Evolutionary conservation across 2,113 vertebrate species (phyloP).

Genomic region (Stegastes partitus): DNA sequence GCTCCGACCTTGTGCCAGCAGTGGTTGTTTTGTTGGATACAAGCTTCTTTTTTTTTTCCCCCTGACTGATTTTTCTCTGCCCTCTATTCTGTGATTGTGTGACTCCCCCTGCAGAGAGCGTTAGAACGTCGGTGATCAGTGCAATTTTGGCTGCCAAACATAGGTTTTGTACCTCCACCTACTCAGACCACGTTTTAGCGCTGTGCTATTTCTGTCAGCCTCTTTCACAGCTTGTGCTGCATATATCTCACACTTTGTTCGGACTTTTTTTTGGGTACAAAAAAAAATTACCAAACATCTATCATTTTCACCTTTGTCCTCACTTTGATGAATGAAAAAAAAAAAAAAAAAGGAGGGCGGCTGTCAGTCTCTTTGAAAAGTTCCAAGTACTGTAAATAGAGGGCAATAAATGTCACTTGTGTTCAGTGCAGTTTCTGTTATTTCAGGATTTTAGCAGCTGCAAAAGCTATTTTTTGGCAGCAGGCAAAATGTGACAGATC

Average conservation of each 20-base stretch:
- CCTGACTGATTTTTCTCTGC: neutral
- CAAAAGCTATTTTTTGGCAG: neutral
- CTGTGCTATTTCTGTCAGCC: slow-evolving; percentile 12
- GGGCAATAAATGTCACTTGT: slow-evolving; percentile 3
- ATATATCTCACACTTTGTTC: neutral
- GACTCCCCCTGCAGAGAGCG: slow-evolving; percentile 27
- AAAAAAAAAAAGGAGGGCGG: neutral
- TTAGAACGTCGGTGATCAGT: slow-evolving; percentile 35
- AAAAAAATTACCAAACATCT: slow-evolving; percentile 1
- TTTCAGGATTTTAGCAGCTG: slow-evolving; percentile 9
- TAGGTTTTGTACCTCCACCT: slow-evolving; percentile 21
- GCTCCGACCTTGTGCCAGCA: neutral
- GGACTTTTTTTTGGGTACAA: neutral
- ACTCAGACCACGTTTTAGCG: slow-evolving; percentile 22
- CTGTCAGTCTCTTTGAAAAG: slow-evolving; percentile 20
- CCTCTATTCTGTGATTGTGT: slow-evolving; percentile 14
- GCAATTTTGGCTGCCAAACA: slow-evolving; percentile 34
- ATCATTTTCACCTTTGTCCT: slow-evolving; percentile 22
- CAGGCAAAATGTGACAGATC: neutral
- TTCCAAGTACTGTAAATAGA: slow-evolving; percentile 7
- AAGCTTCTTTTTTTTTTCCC: neutral
- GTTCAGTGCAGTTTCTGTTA: slow-evolving; percentile 13
- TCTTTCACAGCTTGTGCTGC: neutral
- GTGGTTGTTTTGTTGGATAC: slow-evolving; percentile 5
- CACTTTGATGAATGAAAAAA: neutral